A percentile compares a stretch with the other conserved stretches of the same genome.
Evolutionary conservation across 2,797 vertebrate genomes (phyloP).

Genomic region (Macropus fuliginosus): DNA sequence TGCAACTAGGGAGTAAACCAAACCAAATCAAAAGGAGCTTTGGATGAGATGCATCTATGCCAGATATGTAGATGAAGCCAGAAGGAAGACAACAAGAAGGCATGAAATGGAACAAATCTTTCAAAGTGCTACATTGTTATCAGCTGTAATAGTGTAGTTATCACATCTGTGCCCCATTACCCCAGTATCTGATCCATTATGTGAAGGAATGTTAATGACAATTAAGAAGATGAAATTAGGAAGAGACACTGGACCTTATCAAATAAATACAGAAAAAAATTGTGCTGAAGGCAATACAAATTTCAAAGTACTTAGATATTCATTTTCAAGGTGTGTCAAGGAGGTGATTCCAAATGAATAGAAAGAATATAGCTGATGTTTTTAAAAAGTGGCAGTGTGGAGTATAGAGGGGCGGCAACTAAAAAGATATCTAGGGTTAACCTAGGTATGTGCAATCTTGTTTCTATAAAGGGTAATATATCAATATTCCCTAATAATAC

Average conservation of each 20-base stretch:
- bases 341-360: not conserved
- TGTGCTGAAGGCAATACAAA: not conserved
- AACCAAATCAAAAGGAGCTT: not conserved
- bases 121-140: not conserved
- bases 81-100: not conserved
- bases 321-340: not conserved
- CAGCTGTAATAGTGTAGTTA: not conserved
- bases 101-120: not conserved
- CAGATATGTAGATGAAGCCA: not conserved
- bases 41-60: not conserved
- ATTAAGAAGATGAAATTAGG: not conserved
- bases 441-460: not conserved
- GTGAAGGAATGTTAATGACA: not conserved
- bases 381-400: not conserved
- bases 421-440: not conserved
- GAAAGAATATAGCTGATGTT: not conserved
- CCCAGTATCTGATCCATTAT: not conserved
- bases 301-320: not conserved
- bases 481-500: not conserved
- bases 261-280: not conserved
- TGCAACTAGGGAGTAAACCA: not conserved
- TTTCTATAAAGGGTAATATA: not conserved
- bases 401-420: not conserved
- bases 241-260: not conserved
- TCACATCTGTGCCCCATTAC: not conserved